These are phyloP conservation scores for Zaprionus nigranus DNA, from an alignment of 1,140 invertebrate species.

Conservation along the genomic window DNA sequence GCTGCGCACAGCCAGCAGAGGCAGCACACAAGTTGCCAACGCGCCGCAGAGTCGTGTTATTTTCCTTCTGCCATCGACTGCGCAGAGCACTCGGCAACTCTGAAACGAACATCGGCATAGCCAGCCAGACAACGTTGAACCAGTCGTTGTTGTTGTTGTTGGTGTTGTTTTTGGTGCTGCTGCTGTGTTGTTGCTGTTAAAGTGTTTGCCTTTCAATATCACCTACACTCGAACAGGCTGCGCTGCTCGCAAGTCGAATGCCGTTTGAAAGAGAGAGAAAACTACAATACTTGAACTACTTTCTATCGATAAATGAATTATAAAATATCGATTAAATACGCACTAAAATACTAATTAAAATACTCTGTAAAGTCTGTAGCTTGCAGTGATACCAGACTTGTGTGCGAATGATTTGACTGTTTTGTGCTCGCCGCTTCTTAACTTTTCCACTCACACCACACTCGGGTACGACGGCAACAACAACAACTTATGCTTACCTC, in stretches of 20 bases:
- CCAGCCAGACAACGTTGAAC: conserved; percentile 53
- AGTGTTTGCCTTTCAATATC: conserved; percentile 69
- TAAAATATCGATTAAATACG: too few species aligned
- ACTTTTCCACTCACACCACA: conserved; percentile 48
- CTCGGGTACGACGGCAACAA: conserved; percentile 32
- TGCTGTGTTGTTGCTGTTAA: conserved; percentile 29
- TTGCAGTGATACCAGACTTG: background rate
- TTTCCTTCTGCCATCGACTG: conserved; percentile 50
- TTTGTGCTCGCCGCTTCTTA: conserved; percentile 45
- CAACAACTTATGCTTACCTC: conserved; percentile 70
- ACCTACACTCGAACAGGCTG: conserved; percentile 42
- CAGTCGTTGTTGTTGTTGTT: conserved; percentile 34
- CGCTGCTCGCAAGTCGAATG: background rate
- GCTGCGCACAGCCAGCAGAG: background rate
- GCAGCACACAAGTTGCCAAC: conserved; percentile 37
- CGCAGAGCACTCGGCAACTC: conserved; percentile 54
- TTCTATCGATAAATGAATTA: too few species aligned
- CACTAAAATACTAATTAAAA: too few species aligned
- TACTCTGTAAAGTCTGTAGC: too few species aligned
- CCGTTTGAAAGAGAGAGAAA: background rate
- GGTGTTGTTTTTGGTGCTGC: conserved; percentile 37
- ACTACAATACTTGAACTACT: too few species aligned
- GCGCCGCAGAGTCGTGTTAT: conserved; percentile 62
- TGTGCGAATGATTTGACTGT: conserved; percentile 7
- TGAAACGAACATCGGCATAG: conserved; percentile 44